Evolutionary conservation across 2,888 invertebrate genomes (phyloP).

Genomic region (Gandaritis pyraliata): DNA sequence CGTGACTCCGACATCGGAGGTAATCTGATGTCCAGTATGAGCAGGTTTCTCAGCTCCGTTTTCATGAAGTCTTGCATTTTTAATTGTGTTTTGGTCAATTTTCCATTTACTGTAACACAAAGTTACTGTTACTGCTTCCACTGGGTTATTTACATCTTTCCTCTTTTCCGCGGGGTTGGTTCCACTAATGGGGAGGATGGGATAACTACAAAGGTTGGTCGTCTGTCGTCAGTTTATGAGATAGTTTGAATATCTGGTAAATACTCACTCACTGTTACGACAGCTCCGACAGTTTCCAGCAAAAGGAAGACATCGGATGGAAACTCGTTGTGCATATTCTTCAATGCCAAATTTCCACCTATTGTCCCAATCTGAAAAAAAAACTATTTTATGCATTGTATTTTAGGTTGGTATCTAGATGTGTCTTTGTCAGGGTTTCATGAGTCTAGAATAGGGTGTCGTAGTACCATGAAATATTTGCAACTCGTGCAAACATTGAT

Average conservation of each 20-base stretch:
- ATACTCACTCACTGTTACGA: slow-evolving; percentile 76
- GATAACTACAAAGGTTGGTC: too few species aligned
- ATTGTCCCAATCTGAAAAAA: slow-evolving; percentile 85
- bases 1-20: slow-evolving; percentile 65
- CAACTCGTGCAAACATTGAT: too few species aligned
- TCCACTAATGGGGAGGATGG: too few species aligned
- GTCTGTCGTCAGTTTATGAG: too few species aligned
- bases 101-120: slow-evolving; percentile 58
- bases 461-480: too few species aligned
- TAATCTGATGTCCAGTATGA: slow-evolving; percentile 76
- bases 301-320: slow-evolving; percentile 89
- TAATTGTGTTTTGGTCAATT: slow-evolving; percentile 49
- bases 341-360: slow-evolving; percentile 88
- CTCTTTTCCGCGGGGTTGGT: too few species aligned
- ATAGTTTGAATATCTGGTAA: too few species aligned
- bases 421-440: too few species aligned
- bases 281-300: slow-evolving; percentile 85
- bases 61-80: slow-evolving; percentile 68
- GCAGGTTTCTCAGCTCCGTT: slow-evolving; percentile 65
- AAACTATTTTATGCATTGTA: neutral
- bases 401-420: too few species aligned
- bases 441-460: too few species aligned
- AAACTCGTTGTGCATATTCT: slow-evolving; percentile 87
- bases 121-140: too few species aligned
- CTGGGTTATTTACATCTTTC: neutral